Conservation (phyloP, 2,113 vertebrate genomes). For the Capra hircus region DNA sequence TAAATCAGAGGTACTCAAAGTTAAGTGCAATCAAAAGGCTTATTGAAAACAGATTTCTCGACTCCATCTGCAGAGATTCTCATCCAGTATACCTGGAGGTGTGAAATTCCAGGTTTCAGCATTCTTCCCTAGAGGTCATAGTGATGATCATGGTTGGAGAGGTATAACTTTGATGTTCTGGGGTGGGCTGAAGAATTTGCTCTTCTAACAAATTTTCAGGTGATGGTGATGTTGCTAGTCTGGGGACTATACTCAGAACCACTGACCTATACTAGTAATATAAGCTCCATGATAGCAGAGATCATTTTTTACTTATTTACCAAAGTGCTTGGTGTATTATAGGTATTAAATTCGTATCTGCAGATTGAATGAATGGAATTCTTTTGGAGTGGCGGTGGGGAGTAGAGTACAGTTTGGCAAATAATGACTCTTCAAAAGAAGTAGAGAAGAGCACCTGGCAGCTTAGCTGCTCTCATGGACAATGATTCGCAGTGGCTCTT, state of each 20-base stretch:
- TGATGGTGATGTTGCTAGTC: not conserved
- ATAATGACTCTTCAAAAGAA: not conserved
- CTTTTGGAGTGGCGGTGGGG: not conserved
- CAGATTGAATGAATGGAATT: not conserved
- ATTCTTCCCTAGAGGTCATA: not conserved
- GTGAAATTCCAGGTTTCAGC: not conserved
- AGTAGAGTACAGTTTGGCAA: not conserved
- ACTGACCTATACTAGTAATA: not conserved
- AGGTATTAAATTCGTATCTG: not conserved
- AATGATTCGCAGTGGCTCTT: not conserved
- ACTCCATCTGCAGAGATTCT: not conserved
- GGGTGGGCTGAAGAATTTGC: not conserved
- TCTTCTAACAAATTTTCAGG: not conserved
- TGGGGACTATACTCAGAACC: not conserved
- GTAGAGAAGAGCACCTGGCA: not conserved
- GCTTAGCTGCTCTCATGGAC: not conserved
- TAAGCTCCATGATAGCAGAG: not conserved
- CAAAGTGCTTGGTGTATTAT: not conserved
- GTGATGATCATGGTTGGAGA: not conserved
- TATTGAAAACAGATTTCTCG: not conserved
- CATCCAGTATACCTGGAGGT: not conserved
- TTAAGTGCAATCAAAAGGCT: not conserved
- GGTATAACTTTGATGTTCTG: not conserved
- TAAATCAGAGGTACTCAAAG: not conserved
- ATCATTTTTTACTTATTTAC: not conserved